phyloP scores from a whole-genome alignment of 2,888 invertebrate genomes.

The Lottia scabra region DNA sequence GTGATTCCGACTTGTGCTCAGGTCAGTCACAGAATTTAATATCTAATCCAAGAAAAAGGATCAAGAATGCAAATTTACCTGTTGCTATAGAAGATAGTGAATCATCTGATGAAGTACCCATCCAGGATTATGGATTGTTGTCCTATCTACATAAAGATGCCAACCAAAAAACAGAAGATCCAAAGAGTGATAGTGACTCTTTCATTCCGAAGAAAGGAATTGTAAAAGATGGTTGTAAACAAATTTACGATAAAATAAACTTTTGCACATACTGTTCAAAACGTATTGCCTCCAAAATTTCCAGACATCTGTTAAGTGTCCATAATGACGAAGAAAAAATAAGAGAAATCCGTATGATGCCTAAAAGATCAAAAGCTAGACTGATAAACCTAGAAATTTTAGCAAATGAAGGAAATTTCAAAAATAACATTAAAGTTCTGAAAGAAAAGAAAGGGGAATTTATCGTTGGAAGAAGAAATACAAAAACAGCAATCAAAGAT shows the following conservation, averaged over 20 bases:
- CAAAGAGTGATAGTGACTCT: too few species aligned
- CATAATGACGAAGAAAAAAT: neutral
- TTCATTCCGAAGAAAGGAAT: neutral
- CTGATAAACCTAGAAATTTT: neutral
- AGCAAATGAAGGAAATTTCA: neutral
- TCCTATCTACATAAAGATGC: too few species aligned
- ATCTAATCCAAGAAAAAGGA: too few species aligned
- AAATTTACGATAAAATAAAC: neutral
- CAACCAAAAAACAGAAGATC: too few species aligned
- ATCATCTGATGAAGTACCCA: too few species aligned
- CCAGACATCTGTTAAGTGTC: neutral
- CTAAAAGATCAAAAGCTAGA: neutral
- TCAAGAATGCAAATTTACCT: too few species aligned
- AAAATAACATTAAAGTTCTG: neutral
- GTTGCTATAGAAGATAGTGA: too few species aligned
- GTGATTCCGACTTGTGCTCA: too few species aligned
- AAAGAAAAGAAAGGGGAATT: neutral
- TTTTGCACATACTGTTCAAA: neutral
- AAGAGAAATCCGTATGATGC: neutral
- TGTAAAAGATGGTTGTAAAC: neutral
- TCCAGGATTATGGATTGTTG: too few species aligned
- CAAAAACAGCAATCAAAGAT: neutral
- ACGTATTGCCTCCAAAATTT: neutral
- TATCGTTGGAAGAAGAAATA: neutral
- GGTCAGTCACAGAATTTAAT: too few species aligned